Conservation (phyloP, 92 coral and sea anemone genomes). For the Meandrina meandrites region DNA sequence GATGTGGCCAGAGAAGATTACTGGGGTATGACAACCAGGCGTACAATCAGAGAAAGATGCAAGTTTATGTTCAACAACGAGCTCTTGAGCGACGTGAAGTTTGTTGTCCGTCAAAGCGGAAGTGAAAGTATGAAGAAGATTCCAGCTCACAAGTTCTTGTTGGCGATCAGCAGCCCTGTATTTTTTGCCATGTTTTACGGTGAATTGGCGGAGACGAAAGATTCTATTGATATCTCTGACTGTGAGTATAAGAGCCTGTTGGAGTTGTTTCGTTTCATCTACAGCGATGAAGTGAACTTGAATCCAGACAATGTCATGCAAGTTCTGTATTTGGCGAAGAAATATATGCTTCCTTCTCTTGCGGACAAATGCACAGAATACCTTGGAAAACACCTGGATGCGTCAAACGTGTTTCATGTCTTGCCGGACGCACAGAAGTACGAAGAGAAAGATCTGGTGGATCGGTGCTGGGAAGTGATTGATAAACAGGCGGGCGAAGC, state of each 20-base stretch:
- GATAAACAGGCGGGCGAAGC: conserved; percentile 39
- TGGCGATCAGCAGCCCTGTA: conserved; percentile 16
- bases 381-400: conserved; percentile 28
- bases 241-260: conserved; percentile 66
- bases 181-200: conserved; percentile 22
- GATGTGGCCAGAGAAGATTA: too few species aligned
- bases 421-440: conserved; percentile 41
- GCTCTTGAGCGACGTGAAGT: conserved; percentile 51
- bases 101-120: conserved; percentile 21
- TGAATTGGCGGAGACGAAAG: conserved; percentile 65
- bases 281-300: conserved; percentile 58
- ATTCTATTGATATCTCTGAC: conserved; percentile 68
- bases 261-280: conserved; percentile 75
- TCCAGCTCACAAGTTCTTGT: conserved; percentile 15
- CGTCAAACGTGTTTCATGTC: conserved; percentile 51
- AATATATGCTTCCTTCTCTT: conserved; percentile 59
- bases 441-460: conserved; percentile 44
- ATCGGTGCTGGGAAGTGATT: conserved; percentile 61
- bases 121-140: neutral
- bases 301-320: conserved; percentile 31
- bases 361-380: conserved; percentile 31
- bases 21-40: too few species aligned
- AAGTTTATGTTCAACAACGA: neutral
- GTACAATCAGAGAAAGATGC: too few species aligned
- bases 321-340: conserved; percentile 64